Conservation (phyloP, 1,140 invertebrate species). For the Odontomachus brunneus region DNA sequence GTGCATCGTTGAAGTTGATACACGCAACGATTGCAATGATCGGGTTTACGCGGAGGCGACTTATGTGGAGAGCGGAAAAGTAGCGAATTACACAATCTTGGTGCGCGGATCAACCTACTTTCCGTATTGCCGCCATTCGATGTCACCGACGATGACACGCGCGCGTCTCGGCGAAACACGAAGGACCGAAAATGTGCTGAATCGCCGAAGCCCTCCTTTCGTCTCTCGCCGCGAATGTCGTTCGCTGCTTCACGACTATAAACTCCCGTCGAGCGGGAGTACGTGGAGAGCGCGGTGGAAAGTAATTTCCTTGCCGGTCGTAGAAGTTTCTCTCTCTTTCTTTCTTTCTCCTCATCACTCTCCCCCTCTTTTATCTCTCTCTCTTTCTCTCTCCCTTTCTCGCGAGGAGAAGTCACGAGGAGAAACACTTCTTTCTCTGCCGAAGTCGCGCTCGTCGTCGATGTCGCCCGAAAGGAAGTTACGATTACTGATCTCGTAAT, state of each 20-base stretch:
- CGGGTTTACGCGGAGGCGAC: neutral
- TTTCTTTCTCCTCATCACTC: no score
- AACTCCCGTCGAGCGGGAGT: constrained; percentile 15
- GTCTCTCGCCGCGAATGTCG: constrained; percentile 27
- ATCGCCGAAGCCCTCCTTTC: constrained; percentile 37
- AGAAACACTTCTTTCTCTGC: constrained; percentile 41
- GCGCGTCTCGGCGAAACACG: constrained; percentile 46
- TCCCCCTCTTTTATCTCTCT: no score
- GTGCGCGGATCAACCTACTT: constrained; percentile 15
- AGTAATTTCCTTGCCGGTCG: constrained; percentile 62
- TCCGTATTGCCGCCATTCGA: neutral
- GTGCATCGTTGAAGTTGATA: neutral
- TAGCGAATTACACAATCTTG: constrained; percentile 20
- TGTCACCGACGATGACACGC: constrained; percentile 27
- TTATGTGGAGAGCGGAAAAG: neutral
- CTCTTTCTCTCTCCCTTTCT: no score
- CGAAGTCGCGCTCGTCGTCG: constrained; percentile 31
- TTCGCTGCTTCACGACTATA: constrained; percentile 36
- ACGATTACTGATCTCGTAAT: constrained; percentile 48
- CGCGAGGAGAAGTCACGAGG: constrained; percentile 50
- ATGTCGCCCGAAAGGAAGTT: constrained; percentile 34
- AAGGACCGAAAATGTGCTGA: constrained; percentile 59
- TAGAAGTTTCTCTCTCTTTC: constrained; percentile 40
- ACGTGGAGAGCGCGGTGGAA: constrained; percentile 42
- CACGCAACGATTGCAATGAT: neutral